phyloP scores from a whole-genome alignment of 2,113 vertebrate genomes.

The Rhea americana region DNA sequence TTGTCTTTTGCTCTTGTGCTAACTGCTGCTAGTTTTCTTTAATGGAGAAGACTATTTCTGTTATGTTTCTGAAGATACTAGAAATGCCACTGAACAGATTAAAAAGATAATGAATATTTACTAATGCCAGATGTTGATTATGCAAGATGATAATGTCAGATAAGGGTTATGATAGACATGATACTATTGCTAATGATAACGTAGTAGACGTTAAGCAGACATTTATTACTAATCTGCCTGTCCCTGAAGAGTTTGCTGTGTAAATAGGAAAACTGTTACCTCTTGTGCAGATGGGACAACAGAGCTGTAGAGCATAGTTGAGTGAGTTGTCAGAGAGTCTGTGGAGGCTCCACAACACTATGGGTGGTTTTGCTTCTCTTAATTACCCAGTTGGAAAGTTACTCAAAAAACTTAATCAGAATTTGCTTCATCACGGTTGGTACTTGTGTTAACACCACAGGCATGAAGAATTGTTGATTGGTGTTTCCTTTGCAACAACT shows the following conservation, averaged over 20 bases:
- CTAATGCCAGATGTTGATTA: neutral
- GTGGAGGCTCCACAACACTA: neutral
- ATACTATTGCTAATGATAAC: fast-evolving
- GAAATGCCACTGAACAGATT: neutral
- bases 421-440: fast-evolving
- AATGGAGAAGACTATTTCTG: neutral
- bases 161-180: fast-evolving
- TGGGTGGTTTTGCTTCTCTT: neutral
- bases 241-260: fast-evolving
- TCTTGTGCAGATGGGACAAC: fast-evolving
- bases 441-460: fast-evolving
- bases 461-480: fast-evolving
- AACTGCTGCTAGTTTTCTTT: neutral
- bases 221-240: neutral
- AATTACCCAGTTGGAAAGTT: neutral
- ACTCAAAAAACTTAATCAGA: neutral
- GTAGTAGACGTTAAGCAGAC: fast-evolving
- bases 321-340: neutral
- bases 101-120: neutral
- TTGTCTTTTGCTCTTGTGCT: neutral
- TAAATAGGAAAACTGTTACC: fast-evolving
- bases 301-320: fast-evolving
- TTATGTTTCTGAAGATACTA: neutral
- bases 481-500: neutral
- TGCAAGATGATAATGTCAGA: neutral